These are phyloP conservation scores for Paracanthobrama guichenoti DNA, from an alignment of 2,113 vertebrate genomes.

Conservation along the genomic window DNA sequence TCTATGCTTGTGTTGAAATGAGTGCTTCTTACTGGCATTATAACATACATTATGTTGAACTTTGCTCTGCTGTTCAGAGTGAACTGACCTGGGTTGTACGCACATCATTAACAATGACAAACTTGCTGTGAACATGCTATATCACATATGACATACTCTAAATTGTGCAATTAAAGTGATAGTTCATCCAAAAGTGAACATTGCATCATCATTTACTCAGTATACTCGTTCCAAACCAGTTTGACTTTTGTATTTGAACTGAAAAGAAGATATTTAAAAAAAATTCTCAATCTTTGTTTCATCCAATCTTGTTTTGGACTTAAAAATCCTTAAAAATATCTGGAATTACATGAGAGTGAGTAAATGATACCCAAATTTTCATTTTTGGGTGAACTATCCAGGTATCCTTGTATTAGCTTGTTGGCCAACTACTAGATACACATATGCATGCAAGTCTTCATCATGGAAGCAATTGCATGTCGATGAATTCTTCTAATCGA, in stretches of 20 bases:
- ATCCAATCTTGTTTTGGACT: background rate
- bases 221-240: background rate
- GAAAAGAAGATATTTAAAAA: background rate
- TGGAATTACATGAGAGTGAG: background rate
- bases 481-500: constrained; percentile 53
- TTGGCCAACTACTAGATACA: constrained; percentile 27
- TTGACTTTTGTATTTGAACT: background rate
- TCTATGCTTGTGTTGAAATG: background rate
- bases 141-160: background rate
- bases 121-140: background rate
- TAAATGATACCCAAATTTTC: background rate
- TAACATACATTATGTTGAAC: background rate
- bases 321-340: background rate
- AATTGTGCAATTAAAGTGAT: background rate
- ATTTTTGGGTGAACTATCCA: background rate
- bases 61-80: background rate
- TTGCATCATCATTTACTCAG: background rate
- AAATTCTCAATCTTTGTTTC: background rate
- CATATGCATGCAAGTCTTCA: constrained; percentile 62
- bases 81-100: background rate
- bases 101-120: background rate
- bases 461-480: constrained; percentile 57
- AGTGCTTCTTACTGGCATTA: background rate
- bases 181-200: background rate
- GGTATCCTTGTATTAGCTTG: background rate